Evolutionary conservation across 2,888 invertebrate species (phyloP), one percentile per base, ranked within the genome.

Genomic region (Stratiomys singularior): DNA sequence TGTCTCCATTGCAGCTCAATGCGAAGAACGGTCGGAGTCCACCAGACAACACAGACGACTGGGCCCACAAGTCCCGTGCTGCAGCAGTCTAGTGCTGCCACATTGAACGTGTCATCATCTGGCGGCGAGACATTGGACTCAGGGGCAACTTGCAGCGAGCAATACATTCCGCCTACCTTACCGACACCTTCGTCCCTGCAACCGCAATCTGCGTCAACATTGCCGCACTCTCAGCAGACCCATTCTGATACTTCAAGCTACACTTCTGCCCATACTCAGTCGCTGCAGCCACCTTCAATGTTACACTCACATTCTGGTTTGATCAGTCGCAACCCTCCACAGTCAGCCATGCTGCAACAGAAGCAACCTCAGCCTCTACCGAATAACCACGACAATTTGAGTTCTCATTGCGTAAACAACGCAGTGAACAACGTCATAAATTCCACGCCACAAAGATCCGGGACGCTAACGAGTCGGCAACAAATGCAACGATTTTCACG

Each of bases 41-140:
- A 87, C 80, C 87, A 87, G 77, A 87, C 87, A 1, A 87, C 87
- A 0, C 87, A 87, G 78, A 87, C 87, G 15, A 87, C 87, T n/a
- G 87, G 87, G 0, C 87, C 87, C 0, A 85, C 87, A 2, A 87
- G 87, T 46, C 87, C 87, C 1, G 83, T 87, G 3, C 86, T 87
- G 13, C 82, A 85, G 76, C 18, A 60, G 37, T 78, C 23, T 78
- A 74, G 52, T 44, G 1, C 30, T 1, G 15, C 74, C 0, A 7
- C 74, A 9, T 11, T 21, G 13, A 23, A 15, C 0, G 23, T 21
- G 11, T 15, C 58, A 2, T n/a, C 44, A 2, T 46, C 67, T 23
- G 23, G 13, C 4, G 13, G 44, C 23, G 46, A 11, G 1, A 25
- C 11, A 1, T 58, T 60, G 15, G 74, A 74, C 18, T 21, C 58